phyloP scores from a whole-genome alignment of 2,888 invertebrate species.

The Pammene fasciana region DNA sequence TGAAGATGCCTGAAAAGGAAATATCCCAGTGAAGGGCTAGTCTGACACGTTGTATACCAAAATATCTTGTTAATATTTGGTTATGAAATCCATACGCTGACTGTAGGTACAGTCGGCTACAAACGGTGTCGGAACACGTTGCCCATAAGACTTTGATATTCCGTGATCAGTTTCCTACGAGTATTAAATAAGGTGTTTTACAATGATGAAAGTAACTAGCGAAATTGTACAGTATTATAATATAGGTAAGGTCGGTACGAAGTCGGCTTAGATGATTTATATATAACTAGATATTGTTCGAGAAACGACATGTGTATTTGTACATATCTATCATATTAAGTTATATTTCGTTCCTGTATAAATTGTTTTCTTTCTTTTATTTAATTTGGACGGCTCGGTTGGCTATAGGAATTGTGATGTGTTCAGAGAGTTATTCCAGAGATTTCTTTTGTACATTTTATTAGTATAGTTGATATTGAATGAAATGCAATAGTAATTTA shows the following conservation, averaged over 20 bases:
- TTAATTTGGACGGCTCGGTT: slow-evolving; percentile 58
- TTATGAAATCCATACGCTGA: slow-evolving; percentile 1
- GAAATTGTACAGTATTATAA: slow-evolving; percentile 84
- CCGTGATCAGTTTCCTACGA: slow-evolving; percentile 73
- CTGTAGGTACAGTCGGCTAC: background rate
- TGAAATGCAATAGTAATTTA: slow-evolving; percentile 83
- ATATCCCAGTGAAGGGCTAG: slow-evolving; percentile 55
- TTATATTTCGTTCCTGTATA: slow-evolving; percentile 82
- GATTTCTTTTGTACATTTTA: slow-evolving; percentile 75
- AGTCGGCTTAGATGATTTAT: slow-evolving; percentile 71
- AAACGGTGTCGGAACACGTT: slow-evolving; percentile 41
- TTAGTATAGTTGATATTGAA: slow-evolving; percentile 75
- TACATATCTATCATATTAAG: slow-evolving; percentile 73
- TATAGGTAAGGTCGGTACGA: slow-evolving; percentile 69
- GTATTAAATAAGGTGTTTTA: slow-evolving; percentile 77
- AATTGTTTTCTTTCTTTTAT: slow-evolving; percentile 61
- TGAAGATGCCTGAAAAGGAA: slow-evolving; percentile 65
- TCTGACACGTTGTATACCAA: slow-evolving; percentile 15
- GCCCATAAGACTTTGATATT: slow-evolving; percentile 71
- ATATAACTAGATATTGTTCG: slow-evolving; percentile 72
- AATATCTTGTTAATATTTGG: slow-evolving; percentile 18
- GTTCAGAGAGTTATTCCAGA: slow-evolving; percentile 70
- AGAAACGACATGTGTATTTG: slow-evolving; percentile 77
- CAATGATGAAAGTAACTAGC: slow-evolving; percentile 72
- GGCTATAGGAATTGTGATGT: slow-evolving; percentile 80